Conservation (phyloP, 2,888 invertebrate species). For the Epinotia bilunana region DNA sequence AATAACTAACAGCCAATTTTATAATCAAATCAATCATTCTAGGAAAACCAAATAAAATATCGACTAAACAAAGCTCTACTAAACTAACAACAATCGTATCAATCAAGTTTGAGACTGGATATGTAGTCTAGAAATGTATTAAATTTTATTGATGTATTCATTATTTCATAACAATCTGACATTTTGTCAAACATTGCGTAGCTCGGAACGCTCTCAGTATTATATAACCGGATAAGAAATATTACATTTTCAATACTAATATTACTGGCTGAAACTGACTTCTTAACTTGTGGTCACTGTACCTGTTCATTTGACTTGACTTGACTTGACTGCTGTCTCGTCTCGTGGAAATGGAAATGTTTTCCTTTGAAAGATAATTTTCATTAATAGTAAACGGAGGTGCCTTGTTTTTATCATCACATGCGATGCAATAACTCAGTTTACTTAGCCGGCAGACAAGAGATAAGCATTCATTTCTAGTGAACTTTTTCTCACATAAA, state of each 20-base stretch:
- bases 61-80: neutral
- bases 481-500: slow-evolving; percentile 39
- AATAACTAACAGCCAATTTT: slow-evolving; percentile 2
- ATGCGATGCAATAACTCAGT: slow-evolving; percentile 31
- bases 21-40: too few relatives aligned
- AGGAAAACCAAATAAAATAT: neutral
- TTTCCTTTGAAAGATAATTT: slow-evolving; percentile 43
- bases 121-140: too few relatives aligned
- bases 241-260: neutral
- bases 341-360: slow-evolving; percentile 40
- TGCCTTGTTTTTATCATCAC: slow-evolving; percentile 34
- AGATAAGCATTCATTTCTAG: slow-evolving; percentile 41
- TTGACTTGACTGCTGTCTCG: slow-evolving; percentile 30
- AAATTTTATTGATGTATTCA: too few relatives aligned
- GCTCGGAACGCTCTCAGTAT: slow-evolving; percentile 13
- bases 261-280: neutral
- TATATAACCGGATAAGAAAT: slow-evolving; percentile 8
- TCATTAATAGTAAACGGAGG: slow-evolving; percentile 30
- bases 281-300: neutral
- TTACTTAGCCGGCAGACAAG: slow-evolving; percentile 32
- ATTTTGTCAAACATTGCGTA: slow-evolving; percentile 33
- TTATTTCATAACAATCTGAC: slow-evolving; percentile 15
- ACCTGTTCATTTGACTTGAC: too few relatives aligned
- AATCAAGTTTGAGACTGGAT: neutral
- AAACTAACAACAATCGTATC: neutral